Conservation (phyloP, 2,888 invertebrate species). For the Perdita meconis region DNA sequence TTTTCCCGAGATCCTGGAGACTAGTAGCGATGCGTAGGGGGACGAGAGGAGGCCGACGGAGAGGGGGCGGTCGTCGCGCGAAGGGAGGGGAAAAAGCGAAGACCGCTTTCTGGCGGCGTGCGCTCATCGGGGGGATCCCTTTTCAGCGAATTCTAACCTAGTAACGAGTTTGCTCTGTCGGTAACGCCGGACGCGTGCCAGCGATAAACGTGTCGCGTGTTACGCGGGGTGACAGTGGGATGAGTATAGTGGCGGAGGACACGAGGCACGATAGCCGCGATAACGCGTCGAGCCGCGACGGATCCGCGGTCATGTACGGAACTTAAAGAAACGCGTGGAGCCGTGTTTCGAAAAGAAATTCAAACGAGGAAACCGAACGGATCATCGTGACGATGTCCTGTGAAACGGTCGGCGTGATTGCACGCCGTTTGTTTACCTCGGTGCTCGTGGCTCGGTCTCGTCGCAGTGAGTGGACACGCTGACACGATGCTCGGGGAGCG, state of each 20-base stretch:
- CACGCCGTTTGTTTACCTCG: slow-evolving; percentile 27
- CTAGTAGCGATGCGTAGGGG: slow-evolving; percentile 52
- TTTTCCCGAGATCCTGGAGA: slow-evolving; percentile 76
- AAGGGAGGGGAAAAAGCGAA: slow-evolving; percentile 66
- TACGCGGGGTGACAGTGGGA: slow-evolving; percentile 64
- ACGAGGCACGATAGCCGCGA: slow-evolving; percentile 41
- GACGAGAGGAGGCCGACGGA: slow-evolving; percentile 35
- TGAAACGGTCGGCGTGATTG: not conserved
- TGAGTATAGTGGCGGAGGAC: slow-evolving; percentile 63
- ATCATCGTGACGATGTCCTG: slow-evolving; percentile 12
- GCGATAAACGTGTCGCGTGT: slow-evolving; percentile 71
- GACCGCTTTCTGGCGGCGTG: slow-evolving; percentile 62
- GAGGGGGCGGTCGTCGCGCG: slow-evolving; percentile 43
- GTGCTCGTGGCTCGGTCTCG: slow-evolving; percentile 19
- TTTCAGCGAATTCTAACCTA: slow-evolving; percentile 74
- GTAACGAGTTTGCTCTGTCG: slow-evolving; percentile 73
- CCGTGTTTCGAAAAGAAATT: not conserved
- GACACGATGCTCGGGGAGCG: slow-evolving; percentile 33
- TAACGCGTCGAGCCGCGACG: slow-evolving; percentile 32
- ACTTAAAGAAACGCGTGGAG: slow-evolving; percentile 2
- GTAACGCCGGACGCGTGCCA: slow-evolving; percentile 73
- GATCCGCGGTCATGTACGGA: slow-evolving; percentile 1
- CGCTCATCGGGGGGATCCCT: slow-evolving; percentile 67
- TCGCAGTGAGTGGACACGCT: slow-evolving; percentile 22
- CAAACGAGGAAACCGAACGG: not conserved